Evolutionary conservation across 2,888 invertebrate genomes (phyloP).

Genomic region (Cephus pygmeus): DNA sequence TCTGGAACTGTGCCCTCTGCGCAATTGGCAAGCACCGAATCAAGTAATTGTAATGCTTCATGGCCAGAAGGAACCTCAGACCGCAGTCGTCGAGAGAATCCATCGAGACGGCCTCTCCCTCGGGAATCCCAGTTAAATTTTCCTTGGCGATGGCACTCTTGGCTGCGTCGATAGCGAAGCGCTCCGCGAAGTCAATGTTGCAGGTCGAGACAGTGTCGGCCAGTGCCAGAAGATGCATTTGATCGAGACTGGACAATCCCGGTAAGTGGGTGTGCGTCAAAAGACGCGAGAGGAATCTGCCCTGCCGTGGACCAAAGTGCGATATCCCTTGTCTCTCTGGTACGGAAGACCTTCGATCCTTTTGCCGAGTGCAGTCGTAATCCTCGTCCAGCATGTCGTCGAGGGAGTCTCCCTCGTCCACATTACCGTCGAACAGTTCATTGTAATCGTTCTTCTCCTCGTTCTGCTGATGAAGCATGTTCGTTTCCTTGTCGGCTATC

Average conservation of each 20-base stretch:
- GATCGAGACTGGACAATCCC: constrained; percentile 95
- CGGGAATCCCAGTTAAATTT: constrained; percentile 70
- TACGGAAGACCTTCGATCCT: constrained; percentile 76
- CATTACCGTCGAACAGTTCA: constrained; percentile 86
- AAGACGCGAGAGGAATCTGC: constrained; percentile 85
- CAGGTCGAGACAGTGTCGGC: constrained; percentile 98
- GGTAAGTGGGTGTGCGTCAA: constrained; percentile 96
- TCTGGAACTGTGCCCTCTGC: constrained; percentile 87
- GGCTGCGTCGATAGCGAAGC: constrained; percentile 77
- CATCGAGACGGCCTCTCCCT: constrained; percentile 71
- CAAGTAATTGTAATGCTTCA: constrained; percentile 97
- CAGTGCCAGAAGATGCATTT: constrained; percentile 98
- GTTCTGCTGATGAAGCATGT: constrained; percentile 51
- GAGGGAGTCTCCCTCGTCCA: constrained; percentile 82
- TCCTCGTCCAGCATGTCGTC: constrained; percentile 82
- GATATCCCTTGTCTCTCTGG: constrained; percentile 81
- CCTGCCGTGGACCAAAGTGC: constrained; percentile 89
- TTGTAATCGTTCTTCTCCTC: constrained; percentile 81
- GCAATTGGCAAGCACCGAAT: constrained; percentile 91
- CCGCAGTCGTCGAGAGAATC: constrained; percentile 98
- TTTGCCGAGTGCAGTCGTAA: constrained; percentile 72
- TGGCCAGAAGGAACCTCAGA: constrained; percentile 92
- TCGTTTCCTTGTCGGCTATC: constrained; percentile 90
- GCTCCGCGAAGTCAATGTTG: constrained; percentile 87
- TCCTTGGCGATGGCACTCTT: constrained; percentile 77